A percentile compares a stretch with the other conserved stretches of the same genome.
Evolutionary conservation across 2,888 invertebrate genomes (phyloP).

Genomic region (Galerucella calmariensis): DNA sequence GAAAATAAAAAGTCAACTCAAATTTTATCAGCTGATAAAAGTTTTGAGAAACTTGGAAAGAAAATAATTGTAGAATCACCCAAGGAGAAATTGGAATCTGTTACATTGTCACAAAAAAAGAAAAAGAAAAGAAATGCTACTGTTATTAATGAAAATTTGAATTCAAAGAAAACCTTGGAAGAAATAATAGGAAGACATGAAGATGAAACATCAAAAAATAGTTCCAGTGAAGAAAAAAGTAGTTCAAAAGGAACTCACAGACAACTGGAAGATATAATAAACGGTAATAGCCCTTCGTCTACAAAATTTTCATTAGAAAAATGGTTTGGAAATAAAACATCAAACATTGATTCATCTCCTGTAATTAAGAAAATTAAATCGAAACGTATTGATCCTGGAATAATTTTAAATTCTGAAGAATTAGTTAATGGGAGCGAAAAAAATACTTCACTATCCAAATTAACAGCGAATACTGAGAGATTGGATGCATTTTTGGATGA

Average conservation of each 20-base stretch:
- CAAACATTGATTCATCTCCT: not conserved
- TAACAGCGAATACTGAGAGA: constrained; percentile 30
- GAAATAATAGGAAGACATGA: constrained; percentile 7
- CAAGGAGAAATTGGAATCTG: not conserved
- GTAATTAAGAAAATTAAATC: not conserved
- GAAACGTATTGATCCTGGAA: constrained; percentile 15
- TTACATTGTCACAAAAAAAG: not conserved
- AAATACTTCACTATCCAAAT: not conserved
- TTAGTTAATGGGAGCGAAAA: not conserved
- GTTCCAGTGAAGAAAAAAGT: not conserved
- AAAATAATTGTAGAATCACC: not conserved
- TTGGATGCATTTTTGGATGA: constrained; percentile 40
- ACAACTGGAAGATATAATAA: constrained; percentile 5
- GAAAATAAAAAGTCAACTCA: not conserved
- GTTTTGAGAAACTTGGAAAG: not conserved
- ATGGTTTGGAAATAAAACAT: not conserved
- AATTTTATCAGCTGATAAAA: not conserved
- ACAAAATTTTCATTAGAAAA: not conserved
- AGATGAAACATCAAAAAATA: constrained; percentile 1
- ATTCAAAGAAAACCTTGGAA: not conserved
- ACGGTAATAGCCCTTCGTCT: not conserved
- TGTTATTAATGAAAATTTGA: not conserved
- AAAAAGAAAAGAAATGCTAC: not conserved
- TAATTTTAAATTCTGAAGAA: not conserved
- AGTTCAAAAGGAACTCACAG: constrained; percentile 1